Conservation (phyloP, 2,888 invertebrate genomes). For the Bedellia somnulentella region DNA sequence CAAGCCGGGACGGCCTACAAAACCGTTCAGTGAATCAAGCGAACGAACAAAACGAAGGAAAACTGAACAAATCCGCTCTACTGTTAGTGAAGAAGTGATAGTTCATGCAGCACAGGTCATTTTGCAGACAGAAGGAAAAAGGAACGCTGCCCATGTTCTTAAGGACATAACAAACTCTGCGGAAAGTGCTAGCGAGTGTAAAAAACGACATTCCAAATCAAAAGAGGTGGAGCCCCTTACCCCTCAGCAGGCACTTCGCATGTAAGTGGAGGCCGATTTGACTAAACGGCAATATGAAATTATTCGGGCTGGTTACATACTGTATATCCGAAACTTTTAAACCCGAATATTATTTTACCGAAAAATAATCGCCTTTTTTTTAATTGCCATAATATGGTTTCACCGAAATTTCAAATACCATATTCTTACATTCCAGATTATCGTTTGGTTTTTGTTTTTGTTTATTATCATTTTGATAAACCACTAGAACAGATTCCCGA, state of each 20-base stretch:
- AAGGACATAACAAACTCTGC: slow-evolving; percentile 3
- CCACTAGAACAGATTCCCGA: too few species aligned
- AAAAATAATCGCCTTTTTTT: too few species aligned
- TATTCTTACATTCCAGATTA: too few species aligned
- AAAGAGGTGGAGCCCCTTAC: not conserved
- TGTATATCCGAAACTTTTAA: too few species aligned
- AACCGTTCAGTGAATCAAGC: slow-evolving; percentile 2
- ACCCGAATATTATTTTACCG: too few species aligned
- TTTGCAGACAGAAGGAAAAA: slow-evolving; percentile 1
- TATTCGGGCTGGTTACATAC: slow-evolving; percentile 3
- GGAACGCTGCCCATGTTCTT: slow-evolving; percentile 2
- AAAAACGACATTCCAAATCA: too few species aligned
- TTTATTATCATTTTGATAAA: too few species aligned
- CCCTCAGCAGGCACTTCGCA: not conserved
- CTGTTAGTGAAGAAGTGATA: slow-evolving; percentile 2
- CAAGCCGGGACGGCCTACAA: slow-evolving; percentile 5
- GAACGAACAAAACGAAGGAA: slow-evolving; percentile 8
- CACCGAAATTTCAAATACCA: too few species aligned
- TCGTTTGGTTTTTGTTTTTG: too few species aligned
- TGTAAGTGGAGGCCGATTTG: slow-evolving; percentile 1
- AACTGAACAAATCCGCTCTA: slow-evolving; percentile 5
- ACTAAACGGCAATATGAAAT: slow-evolving; percentile 10
- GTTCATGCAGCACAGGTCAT: slow-evolving; percentile 3
- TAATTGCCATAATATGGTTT: too few species aligned
- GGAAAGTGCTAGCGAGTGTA: slow-evolving; percentile 2